Evolutionary conservation across 2,888 invertebrate species (phyloP), one percentile per base, ranked within the genome.

Genomic region (Andrena chrysosceles): DNA sequence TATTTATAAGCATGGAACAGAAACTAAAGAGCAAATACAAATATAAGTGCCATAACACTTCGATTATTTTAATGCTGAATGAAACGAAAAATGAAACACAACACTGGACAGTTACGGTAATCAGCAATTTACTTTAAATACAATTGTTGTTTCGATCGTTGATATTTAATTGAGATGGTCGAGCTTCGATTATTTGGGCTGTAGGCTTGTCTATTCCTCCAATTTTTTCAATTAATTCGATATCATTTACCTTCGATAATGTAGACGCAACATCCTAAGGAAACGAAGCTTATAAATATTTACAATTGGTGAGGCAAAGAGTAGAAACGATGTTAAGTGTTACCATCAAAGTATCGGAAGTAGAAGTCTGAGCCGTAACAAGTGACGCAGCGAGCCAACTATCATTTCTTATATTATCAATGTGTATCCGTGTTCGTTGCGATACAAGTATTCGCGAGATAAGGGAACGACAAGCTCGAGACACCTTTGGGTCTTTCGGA

Each of bases 381-480:
- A 89, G 85, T 8, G 90, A 75, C 2, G 81, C 82, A 2, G 83
- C 85, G 13, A 96, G 95, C 97, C 97, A 97, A 33, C 95, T 90
- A 92, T 97, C 97, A 59, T 94, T 95, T 83, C 96, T 95, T 86
- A 97, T 97, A 85, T 96, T 96, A 2, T 95, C 94, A 80, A 97
- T 96, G 87, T 95, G 95, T 56, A 96, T 95, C 71, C 97, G 95
- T 68, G 95, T 92, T 89, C 96, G 96, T 80, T 97, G 94, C 0
- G 97, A 97, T 2, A 97, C 95, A 79, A 97, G 93, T 86, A 97
- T 96, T 91, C 96, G 96, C 83, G 95, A 95, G 80, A 97, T 96
- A 79, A 97, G 94, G 64, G 96, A 95, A 87, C 96, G 96, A 93
- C 97, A 97, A 68, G 95, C 95, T 1, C 94, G 92, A 0, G 96